Conservation (phyloP, 2,797 vertebrate species). For the Peromyscus aztecus region DNA sequence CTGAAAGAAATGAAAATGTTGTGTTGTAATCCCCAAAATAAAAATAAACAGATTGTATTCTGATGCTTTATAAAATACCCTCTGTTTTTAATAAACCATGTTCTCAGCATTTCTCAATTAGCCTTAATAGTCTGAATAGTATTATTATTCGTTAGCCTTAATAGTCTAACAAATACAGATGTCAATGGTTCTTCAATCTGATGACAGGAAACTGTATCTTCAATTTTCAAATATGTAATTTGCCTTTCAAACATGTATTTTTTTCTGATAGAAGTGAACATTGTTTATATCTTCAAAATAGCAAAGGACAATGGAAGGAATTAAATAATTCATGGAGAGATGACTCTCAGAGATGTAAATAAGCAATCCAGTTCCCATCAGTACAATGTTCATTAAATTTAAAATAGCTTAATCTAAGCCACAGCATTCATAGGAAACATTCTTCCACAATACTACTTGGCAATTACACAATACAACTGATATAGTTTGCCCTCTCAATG, state of each 20-base stretch:
- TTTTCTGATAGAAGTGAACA: slow-evolving; percentile 3
- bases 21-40: not conserved
- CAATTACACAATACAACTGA: not conserved
- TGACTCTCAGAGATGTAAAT: slow-evolving; percentile 45
- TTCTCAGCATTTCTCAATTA: slow-evolving; percentile 29
- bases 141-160: not conserved
- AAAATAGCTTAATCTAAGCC: slow-evolving; percentile 38
- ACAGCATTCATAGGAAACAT: not conserved
- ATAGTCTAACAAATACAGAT: not conserved
- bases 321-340: slow-evolving; percentile 35
- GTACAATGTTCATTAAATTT: slow-evolving; percentile 27
- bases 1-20: slow-evolving; percentile 17
- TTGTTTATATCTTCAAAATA: slow-evolving; percentile 36
- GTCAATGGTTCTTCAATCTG: not conserved
- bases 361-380: slow-evolving; percentile 21
- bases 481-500: not conserved
- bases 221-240: slow-evolving; percentile 55
- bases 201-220: slow-evolving; percentile 50
- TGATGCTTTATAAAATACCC: not conserved
- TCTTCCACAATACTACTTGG: not conserved
- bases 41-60: slow-evolving; percentile 28
- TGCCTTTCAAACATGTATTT: not conserved
- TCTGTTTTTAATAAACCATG: slow-evolving; percentile 22
- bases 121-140: slow-evolving; percentile 22
- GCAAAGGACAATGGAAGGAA: slow-evolving; percentile 37